These are phyloP conservation scores for Meles meles DNA, from an alignment of 2,113 vertebrate genomes.

Conservation along the genomic window DNA sequence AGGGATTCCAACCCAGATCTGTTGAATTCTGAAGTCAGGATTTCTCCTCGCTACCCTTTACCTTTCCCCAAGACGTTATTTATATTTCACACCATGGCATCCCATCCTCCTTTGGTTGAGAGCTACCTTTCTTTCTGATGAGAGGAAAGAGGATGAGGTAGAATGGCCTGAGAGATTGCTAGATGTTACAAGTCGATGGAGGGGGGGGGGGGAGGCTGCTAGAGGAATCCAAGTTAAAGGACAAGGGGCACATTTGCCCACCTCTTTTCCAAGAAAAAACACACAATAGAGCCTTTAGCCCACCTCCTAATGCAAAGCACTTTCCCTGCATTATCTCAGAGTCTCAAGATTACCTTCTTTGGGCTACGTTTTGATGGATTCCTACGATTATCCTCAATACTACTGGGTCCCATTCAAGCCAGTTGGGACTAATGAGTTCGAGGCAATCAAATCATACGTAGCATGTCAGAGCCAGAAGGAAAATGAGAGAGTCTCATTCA, in stretches of 20 bases:
- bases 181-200: neutral
- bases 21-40: neutral
- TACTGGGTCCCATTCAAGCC: slow-evolving; percentile 50
- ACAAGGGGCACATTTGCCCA: neutral
- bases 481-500: neutral
- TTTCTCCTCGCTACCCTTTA: neutral
- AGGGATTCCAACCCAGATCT: neutral
- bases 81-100: neutral
- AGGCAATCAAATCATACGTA: slow-evolving; percentile 22
- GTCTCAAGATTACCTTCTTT: slow-evolving; percentile 30
- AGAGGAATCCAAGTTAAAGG: neutral
- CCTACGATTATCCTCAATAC: slow-evolving; percentile 66
- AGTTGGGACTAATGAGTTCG: slow-evolving; percentile 45
- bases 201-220: neutral
- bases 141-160: neutral
- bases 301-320: neutral
- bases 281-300: neutral
- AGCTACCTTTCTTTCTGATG: neutral
- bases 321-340: neutral
- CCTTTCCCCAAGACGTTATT: neutral
- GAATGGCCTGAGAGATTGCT: neutral
- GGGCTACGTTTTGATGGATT: slow-evolving; percentile 77
- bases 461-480: slow-evolving; percentile 8
- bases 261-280: neutral
- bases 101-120: neutral